Conservation (phyloP, 2,113 vertebrate genomes). For the Anser brachyrhynchus region DNA sequence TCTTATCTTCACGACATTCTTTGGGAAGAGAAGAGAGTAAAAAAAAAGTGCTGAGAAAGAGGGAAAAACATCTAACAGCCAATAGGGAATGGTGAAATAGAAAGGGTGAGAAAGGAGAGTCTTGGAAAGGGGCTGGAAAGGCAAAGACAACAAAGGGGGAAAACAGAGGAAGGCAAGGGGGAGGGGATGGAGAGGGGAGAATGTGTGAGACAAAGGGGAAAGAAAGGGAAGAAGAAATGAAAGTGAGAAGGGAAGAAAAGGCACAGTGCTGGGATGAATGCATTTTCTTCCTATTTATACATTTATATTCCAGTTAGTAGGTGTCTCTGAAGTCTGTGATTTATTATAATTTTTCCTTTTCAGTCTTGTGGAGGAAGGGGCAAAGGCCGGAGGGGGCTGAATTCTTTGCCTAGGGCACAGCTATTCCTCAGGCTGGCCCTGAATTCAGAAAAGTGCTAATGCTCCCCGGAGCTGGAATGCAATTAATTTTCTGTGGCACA, state of each 20-base stretch:
- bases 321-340: conserved; percentile 65
- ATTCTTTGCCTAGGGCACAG: conserved; percentile 65
- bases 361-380: not conserved
- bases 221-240: conserved; percentile 55
- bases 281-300: not conserved
- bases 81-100: conserved; percentile 35
- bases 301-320: conserved; percentile 55
- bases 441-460: conserved; percentile 64
- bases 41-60: conserved; percentile 20
- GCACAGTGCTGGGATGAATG: not conserved
- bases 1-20: conserved; percentile 47
- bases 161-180: not conserved
- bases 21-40: conserved; percentile 31
- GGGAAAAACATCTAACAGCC: conserved; percentile 50
- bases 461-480: conserved; percentile 68
- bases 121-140: conserved; percentile 33
- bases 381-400: conserved; percentile 67
- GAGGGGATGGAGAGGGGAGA: conserved; percentile 24
- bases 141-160: conserved; percentile 44
- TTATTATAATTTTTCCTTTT: conserved; percentile 69
- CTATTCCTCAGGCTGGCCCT: conserved; percentile 62
- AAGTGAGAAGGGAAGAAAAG: conserved; percentile 44
- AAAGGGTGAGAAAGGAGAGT: conserved; percentile 65
- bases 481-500: conserved; percentile 67
- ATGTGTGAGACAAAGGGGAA: conserved; percentile 42